Evolutionary conservation across 1,140 invertebrate species (phyloP).

Genomic region (Saccostrea glomerata): DNA sequence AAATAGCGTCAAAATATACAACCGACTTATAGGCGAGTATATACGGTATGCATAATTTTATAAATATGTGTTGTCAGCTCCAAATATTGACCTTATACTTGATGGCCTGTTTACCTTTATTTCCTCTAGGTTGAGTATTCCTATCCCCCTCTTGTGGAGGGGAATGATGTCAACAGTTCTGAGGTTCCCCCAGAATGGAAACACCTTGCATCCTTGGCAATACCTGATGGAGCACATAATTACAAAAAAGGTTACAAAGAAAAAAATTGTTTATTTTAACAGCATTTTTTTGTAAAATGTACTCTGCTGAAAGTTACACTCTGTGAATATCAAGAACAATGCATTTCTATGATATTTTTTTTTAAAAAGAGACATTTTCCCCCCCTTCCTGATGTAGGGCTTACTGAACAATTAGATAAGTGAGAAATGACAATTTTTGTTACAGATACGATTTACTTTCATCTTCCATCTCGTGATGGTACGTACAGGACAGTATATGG

Average conservation of each 20-base stretch:
- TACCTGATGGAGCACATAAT: slow-evolving; percentile 99
- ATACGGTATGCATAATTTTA: too few species aligned
- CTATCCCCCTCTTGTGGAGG: slow-evolving; percentile 91
- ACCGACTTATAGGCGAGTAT: too few species aligned
- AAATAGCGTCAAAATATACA: too few species aligned
- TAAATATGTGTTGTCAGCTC: neutral
- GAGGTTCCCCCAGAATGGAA: slow-evolving; percentile 95
- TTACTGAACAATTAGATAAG: neutral
- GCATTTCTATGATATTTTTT: neutral
- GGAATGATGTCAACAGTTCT: slow-evolving; percentile 83
- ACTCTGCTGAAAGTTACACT: too few species aligned
- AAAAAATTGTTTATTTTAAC: too few species aligned
- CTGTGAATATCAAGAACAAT: too few species aligned
- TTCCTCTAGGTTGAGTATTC: slow-evolving; percentile 94
- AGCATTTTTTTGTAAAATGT: too few species aligned
- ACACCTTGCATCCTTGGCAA: slow-evolving; percentile 94
- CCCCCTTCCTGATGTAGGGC: neutral
- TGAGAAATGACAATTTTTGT: slow-evolving; percentile 45
- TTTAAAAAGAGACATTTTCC: neutral
- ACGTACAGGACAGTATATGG: slow-evolving; percentile 91
- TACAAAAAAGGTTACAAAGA: slow-evolving; percentile 85
- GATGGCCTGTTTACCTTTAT: neutral
- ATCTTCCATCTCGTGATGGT: slow-evolving; percentile 87
- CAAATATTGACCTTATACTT: neutral
- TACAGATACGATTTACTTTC: slow-evolving; percentile 96